Conservation (phyloP, 2,113 vertebrate genomes). For the Patagioenas fasciata region DNA sequence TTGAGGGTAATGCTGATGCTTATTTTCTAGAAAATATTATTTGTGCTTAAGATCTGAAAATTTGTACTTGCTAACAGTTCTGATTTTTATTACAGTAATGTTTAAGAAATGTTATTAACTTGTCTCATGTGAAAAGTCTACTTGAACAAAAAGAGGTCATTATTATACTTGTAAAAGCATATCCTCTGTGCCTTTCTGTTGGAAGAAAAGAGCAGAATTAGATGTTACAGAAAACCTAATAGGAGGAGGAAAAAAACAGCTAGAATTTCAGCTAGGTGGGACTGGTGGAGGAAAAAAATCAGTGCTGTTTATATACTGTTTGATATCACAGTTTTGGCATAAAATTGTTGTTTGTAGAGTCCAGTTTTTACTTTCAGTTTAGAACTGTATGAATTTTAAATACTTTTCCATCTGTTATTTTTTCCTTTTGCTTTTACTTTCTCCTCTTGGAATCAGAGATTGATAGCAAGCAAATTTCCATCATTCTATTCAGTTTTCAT, state of each 20-base stretch:
- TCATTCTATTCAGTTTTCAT: neutral
- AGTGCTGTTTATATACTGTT: neutral
- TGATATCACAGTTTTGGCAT: neutral
- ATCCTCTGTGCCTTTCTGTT: neutral
- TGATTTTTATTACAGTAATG: neutral
- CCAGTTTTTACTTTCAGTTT: neutral
- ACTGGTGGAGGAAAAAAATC: neutral
- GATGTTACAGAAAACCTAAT: neutral
- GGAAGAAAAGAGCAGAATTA: neutral
- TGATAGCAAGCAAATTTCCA: neutral
- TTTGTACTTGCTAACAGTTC: neutral
- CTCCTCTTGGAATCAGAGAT: neutral
- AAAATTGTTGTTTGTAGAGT: neutral
- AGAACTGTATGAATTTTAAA: conserved; percentile 3
- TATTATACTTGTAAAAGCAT: neutral
- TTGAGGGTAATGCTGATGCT: neutral
- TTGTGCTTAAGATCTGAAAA: neutral
- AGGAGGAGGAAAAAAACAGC: neutral
- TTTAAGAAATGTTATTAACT: neutral
- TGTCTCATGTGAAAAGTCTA: neutral
- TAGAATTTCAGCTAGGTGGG: neutral
- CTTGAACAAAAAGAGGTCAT: neutral
- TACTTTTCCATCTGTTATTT: neutral
- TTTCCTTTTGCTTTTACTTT: neutral
- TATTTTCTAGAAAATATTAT: neutral